phyloP scores from a whole-genome alignment of 2,113 vertebrate species.

The Mus spicilegus region DNA sequence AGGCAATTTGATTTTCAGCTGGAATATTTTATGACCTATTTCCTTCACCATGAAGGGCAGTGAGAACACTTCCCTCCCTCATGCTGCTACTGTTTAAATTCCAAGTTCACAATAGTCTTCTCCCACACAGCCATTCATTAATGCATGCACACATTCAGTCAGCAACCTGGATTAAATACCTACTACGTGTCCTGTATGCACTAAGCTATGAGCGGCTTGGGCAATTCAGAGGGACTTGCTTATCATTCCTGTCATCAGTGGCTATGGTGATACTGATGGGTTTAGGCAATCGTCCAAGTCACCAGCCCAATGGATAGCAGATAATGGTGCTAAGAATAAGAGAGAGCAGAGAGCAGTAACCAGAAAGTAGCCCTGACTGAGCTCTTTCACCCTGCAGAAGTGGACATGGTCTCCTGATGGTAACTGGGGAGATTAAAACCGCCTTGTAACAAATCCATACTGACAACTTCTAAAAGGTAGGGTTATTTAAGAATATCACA shows the following conservation, averaged over 20 bases:
- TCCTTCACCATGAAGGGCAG: conserved; percentile 32
- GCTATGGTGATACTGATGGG: not conserved
- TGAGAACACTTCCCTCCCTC: not conserved
- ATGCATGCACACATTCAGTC: not conserved
- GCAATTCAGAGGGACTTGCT: not conserved
- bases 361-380: not conserved
- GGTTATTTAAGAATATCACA: not conserved
- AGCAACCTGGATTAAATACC: conserved; percentile 1
- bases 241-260: not conserved
- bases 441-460: not conserved
- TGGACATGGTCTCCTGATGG: not conserved
- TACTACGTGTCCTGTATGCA: not conserved
- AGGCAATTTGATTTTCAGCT: conserved; percentile 69
- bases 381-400: not conserved
- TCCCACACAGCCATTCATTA: not conserved
- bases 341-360: not conserved
- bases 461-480: not conserved
- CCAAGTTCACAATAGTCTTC: not conserved
- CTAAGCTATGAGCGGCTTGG: not conserved
- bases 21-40: conserved; percentile 67
- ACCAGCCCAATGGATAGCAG: not conserved
- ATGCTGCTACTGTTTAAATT: not conserved
- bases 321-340: not conserved
- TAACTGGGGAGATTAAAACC: not conserved
- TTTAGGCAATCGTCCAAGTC: not conserved